Evolutionary conservation across 2,113 vertebrate species (phyloP).

Genomic region (Acanthisitta chloris): DNA sequence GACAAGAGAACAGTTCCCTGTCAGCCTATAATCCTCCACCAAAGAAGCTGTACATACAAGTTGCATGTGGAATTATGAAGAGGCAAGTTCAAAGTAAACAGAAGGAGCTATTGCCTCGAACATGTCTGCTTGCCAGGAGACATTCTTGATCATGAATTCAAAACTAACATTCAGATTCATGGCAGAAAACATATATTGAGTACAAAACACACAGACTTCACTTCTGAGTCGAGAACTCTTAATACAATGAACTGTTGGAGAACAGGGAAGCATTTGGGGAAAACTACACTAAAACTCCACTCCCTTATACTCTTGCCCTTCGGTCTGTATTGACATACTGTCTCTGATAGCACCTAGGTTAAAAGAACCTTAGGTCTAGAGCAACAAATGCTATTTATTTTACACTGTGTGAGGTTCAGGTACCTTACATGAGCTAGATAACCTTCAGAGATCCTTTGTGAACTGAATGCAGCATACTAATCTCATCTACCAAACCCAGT

Average conservation of each 20-base stretch:
- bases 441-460: neutral
- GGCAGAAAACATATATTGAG: neutral
- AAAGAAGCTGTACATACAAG: neutral
- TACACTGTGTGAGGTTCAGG: neutral
- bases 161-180: neutral
- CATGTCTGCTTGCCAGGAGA: neutral
- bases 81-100: neutral
- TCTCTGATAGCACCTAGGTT: neutral
- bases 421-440: neutral
- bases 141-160: neutral
- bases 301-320: neutral
- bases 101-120: neutral
- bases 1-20: neutral
- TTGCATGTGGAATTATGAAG: neutral
- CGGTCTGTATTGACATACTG: neutral
- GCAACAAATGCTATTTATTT: neutral
- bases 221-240: neutral
- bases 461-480: neutral
- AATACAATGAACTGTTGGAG: neutral
- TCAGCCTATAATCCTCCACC: neutral
- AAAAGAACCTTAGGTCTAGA: neutral
- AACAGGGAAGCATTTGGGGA: neutral
- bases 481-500: neutral
- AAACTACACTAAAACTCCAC: neutral
- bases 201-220: neutral